Base-by-base conservation (phyloP, 2,113 vertebrate genomes). In the Indicator indicator region DNA sequence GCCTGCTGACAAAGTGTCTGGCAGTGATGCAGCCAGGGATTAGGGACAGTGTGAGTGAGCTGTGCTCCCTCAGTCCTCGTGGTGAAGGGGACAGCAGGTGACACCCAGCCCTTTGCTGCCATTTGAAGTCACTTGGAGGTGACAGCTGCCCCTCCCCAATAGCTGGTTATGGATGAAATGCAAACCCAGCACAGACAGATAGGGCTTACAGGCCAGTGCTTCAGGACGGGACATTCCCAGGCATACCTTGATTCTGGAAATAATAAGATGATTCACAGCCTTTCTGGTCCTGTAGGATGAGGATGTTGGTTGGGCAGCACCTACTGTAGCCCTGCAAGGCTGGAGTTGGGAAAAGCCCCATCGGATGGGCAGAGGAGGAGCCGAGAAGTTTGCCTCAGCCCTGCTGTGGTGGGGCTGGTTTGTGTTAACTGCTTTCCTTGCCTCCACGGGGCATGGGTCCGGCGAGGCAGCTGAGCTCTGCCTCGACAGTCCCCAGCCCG, bases 401-500 rank as follows among this genome's bases (percentile, higher is more conserved):
- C 68, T 44, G 80, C 23, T 4, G 20, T 76, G 86, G n/a, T 46
- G 71, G 54, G 32, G 54, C 18, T 54, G 67, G 17, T 48, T 46
- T 63, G 36, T 79, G 75, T 17, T 44, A 36, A 33, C 15, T 2
- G 6, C 13, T 67, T 88, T 56, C 70, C 42, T 32, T n/a, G 24
- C 59, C 36, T 60, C 54, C 54, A 2, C 6, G 21, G 83, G 80
- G 72, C 58, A 54, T 2, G 10, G 75, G 36, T n/a, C 67, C 48
- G 73, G 60, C 2, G 8, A 19, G 9, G n/a, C 55, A 62, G 60
- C 19, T 0, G 1, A 26, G 56, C 16, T 79, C 32, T 65, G 58
- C 1, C 27, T 32, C 1, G 4, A 9, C 1, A 2, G 13, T 15
- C 60, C 46, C 60, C 78, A 62, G 8, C 27, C 33, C 1, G 1